Base-by-base conservation (phyloP, 2,797 vertebrate genomes). In the Sebastolobus altivelis region DNA sequence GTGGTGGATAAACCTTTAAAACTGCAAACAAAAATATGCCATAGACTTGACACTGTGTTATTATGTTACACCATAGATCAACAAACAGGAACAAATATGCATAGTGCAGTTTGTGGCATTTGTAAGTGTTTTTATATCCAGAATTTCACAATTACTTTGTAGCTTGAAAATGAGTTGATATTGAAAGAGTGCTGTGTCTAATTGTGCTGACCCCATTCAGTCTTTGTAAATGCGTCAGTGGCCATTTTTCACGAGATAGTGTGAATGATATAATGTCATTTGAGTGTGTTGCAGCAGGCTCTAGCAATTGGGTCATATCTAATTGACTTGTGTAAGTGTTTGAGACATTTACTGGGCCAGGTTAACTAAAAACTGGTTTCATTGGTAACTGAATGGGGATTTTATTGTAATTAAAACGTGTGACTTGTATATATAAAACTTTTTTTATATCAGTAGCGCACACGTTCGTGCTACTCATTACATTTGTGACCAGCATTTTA, bases 301-400 rank as follows among this genome's bases (percentile, higher is more conserved):
- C 7, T 20, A 61, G 13, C 56, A 61, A 82, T 4, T 79, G 35
- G 62, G 43, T 83, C 69, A 83, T n/a, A 49, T 62, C 31, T 66
- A 65, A 82, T 18, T 81, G 40, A 65, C 55, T 72, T 55, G 27
- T 66, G 3, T 65, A 49, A 25, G 31, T 61, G 56, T 79, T 72
- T 71, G 33, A 72, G 6, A 68, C 52, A 65, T 81, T 8, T 63
- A 68, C 22, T n/a, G 10, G 18, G 4, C 6, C 7, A 37, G 13
- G 4, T 63, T 55, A 4, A 70, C 5, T 59, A 9, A 54, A 78
- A 7, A 46, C 40, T 40, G 33, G 33, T 65, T 55, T 25, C 18
- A 74, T 1, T 56, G 9, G 54, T 35, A 58, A 65, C 10, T 29
- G 4, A 59, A 69, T 1, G 2, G 4, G 25, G 8, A 52, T 40